A percentile compares a stretch with the other conserved stretches of the same genome.
Conservation (phyloP, 1,140 invertebrate genomes). For the Ericerus pela region DNA sequence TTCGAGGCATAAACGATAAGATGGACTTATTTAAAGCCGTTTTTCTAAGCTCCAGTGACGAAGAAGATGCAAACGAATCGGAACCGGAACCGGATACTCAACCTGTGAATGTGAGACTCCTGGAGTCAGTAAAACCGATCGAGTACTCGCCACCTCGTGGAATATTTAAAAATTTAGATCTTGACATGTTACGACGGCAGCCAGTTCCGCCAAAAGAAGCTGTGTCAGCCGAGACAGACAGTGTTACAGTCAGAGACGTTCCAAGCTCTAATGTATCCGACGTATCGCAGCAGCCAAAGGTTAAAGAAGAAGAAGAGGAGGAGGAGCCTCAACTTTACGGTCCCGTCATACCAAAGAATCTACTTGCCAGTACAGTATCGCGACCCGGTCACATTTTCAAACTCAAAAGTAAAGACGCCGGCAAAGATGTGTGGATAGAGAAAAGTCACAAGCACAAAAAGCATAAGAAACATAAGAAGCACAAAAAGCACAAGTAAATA, state of each 20-base stretch:
- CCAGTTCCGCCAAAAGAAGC: neutral
- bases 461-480: neutral
- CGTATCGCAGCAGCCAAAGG: neutral
- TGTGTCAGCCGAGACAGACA: too few species aligned
- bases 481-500: neutral
- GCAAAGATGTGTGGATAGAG: neutral
- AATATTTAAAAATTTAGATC: slow-evolving; percentile 57
- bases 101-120: slow-evolving; percentile 14
- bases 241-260: too few species aligned
- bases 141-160: slow-evolving; percentile 44
- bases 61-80: slow-evolving; percentile 24
- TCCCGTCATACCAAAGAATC: neutral
- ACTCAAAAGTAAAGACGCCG: neutral
- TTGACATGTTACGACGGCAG: slow-evolving; percentile 31
- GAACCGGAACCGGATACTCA: slow-evolving; percentile 1
- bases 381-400: neutral
- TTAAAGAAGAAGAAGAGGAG: neutral
- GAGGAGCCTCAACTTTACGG: neutral
- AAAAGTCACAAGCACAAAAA: neutral
- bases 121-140: slow-evolving; percentile 22
- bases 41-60: slow-evolving; percentile 38
- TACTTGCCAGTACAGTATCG: neutral
- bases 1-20: slow-evolving; percentile 28
- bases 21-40: slow-evolving; percentile 49
- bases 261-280: too few species aligned